A percentile compares a stretch with the other conserved stretches of the same genome.
These are phyloP conservation scores for Drosophila obscura DNA, from an alignment of 1,140 invertebrate species.

Conservation along the genomic window DNA sequence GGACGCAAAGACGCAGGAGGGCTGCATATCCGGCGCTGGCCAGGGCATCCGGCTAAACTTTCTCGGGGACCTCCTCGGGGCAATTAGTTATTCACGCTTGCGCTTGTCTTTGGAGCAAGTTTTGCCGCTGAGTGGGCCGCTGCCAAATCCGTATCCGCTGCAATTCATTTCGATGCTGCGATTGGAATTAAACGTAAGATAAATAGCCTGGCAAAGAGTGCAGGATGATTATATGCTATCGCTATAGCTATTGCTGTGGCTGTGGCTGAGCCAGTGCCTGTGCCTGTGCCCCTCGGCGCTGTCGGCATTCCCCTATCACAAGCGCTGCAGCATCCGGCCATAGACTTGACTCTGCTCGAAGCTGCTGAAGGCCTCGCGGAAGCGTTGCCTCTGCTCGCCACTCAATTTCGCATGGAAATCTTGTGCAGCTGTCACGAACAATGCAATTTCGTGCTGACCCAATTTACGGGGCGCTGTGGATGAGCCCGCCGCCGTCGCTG, in stretches of 20 bases:
- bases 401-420: slow-evolving; percentile 84
- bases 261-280: slow-evolving; percentile 13
- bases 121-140: slow-evolving; percentile 15
- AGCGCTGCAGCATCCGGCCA: slow-evolving; percentile 66
- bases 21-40: neutral
- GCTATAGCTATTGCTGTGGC: slow-evolving; percentile 6
- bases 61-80: slow-evolving; percentile 33
- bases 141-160: slow-evolving; percentile 18
- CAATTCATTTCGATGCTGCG: slow-evolving; percentile 16
- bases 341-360: slow-evolving; percentile 72
- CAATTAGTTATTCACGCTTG: slow-evolving; percentile 84
- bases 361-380: slow-evolving; percentile 78
- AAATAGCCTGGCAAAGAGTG: slow-evolving; percentile 24
- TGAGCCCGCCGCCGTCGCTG: slow-evolving; percentile 6
- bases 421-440: slow-evolving; percentile 83
- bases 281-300: neutral
- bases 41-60: slow-evolving; percentile 62
- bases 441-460: slow-evolving; percentile 83
- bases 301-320: slow-evolving; percentile 27
- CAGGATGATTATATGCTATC: slow-evolving; percentile 23
- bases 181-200: slow-evolving; percentile 49
- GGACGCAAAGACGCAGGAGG: neutral
- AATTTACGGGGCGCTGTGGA: slow-evolving; percentile 60
- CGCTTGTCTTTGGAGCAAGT: slow-evolving; percentile 61
- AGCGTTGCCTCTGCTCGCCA: slow-evolving; percentile 77